phyloP scores from a whole-genome alignment of 2,888 invertebrate species.

The Clitarchus hookeri region DNA sequence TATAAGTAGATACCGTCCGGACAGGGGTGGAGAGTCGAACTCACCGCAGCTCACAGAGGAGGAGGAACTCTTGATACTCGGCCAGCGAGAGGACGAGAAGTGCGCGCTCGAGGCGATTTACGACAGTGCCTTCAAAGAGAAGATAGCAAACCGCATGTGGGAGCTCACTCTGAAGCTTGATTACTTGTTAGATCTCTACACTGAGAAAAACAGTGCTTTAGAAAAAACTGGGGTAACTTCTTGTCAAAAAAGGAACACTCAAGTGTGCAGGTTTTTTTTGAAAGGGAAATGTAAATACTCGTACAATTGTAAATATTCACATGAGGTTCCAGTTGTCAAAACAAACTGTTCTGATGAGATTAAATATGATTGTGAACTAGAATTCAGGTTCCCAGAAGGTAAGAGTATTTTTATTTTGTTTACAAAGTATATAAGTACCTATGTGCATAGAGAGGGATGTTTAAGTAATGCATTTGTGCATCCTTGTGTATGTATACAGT shows the following conservation, averaged over 20 bases:
- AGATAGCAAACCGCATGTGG: conserved; percentile 73
- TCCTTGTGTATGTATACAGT: no score
- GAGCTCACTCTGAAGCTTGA: conserved; percentile 64
- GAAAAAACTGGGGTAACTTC: background rate
- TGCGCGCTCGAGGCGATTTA: conserved; percentile 79
- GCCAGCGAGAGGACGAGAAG: conserved; percentile 72
- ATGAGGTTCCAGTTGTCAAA: conserved; percentile 56
- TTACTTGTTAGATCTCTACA: conserved; percentile 39
- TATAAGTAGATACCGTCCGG: conserved; percentile 52
- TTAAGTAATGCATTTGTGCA: no score
- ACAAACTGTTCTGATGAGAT: conserved; percentile 52
- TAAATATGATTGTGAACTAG: conserved; percentile 63
- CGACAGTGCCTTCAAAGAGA: conserved; percentile 69
- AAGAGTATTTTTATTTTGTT: conserved; percentile 35
- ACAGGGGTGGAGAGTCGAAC: conserved; percentile 51
- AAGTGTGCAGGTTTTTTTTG: conserved; percentile 54
- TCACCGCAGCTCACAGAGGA: conserved; percentile 49
- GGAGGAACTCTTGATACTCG: conserved; percentile 58
- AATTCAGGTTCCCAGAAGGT: conserved; percentile 73
- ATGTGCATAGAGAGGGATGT: no score
- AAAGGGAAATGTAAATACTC: conserved; percentile 73
- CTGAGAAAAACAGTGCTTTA: background rate
- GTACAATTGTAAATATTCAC: conserved; percentile 73
- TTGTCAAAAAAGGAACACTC: conserved; percentile 22
- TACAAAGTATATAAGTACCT: background rate